A percentile compares a stretch with the other conserved stretches of the same genome.
These are phyloP conservation scores for Lucinisca nassula DNA, from an alignment of 2,888 invertebrate genomes.

Conservation along the genomic window DNA sequence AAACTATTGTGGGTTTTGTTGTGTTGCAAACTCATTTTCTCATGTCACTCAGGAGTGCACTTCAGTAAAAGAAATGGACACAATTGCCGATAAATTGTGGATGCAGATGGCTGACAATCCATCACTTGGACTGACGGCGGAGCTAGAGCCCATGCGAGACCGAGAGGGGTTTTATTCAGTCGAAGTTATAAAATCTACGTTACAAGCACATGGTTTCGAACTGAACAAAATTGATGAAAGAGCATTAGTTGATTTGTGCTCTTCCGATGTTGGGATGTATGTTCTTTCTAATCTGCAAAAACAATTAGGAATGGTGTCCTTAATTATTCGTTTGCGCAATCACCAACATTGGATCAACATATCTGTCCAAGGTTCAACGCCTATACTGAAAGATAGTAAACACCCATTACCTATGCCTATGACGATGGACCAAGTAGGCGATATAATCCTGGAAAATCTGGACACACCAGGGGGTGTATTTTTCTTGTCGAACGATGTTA, in stretches of 20 bases:
- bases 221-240: background rate
- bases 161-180: background rate
- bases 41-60: background rate
- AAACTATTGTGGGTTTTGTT: background rate
- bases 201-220: background rate
- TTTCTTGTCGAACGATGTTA: background rate
- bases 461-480: background rate
- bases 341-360: background rate
- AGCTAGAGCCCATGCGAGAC: background rate
- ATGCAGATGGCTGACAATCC: background rate
- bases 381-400: background rate
- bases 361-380: background rate
- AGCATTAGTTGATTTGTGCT: background rate
- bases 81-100: background rate
- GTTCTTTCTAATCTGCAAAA: background rate
- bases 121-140: background rate
- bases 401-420: background rate
- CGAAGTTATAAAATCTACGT: background rate
- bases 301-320: background rate
- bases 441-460: background rate
- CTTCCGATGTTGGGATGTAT: background rate
- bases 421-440: background rate
- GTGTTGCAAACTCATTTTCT: background rate
- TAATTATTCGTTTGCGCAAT: background rate
- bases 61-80: background rate